Conservation (phyloP, 2,113 vertebrate genomes). For the Brachyhypopomus occidentalis region DNA sequence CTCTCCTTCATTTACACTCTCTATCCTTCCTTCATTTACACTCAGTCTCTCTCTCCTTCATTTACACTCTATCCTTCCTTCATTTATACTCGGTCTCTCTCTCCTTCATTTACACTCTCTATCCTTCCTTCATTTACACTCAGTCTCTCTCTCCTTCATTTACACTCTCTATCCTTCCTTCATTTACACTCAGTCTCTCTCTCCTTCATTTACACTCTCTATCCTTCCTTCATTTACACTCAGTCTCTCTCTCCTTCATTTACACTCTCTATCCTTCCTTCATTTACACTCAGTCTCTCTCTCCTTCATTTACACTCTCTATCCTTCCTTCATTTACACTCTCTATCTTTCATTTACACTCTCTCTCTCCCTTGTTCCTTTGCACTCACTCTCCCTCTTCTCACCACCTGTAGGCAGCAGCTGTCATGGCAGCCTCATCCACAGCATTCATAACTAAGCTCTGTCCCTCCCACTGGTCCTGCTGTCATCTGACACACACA, state of each 20-base stretch:
- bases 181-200: no score
- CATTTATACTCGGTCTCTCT: no score
- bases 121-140: background rate
- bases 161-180: background rate
- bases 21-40: background rate
- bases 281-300: no score
- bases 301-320: background rate
- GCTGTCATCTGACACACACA: slow-evolving; percentile 8
- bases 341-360: background rate
- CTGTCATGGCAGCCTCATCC: slow-evolving; percentile 36
- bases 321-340: background rate
- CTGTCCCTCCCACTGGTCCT: slow-evolving; percentile 32
- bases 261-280: no score
- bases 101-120: background rate
- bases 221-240: no score
- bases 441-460: slow-evolving; percentile 36
- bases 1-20: background rate
- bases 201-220: no score
- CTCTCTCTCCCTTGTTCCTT: background rate
- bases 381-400: background rate
- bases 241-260: no score
- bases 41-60: background rate
- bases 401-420: slow-evolving; percentile 43
- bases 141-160: background rate
- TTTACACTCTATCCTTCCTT: no score